Evolutionary conservation across 2,797 vertebrate genomes (phyloP).

Genomic region (Enteromius anoplus): DNA sequence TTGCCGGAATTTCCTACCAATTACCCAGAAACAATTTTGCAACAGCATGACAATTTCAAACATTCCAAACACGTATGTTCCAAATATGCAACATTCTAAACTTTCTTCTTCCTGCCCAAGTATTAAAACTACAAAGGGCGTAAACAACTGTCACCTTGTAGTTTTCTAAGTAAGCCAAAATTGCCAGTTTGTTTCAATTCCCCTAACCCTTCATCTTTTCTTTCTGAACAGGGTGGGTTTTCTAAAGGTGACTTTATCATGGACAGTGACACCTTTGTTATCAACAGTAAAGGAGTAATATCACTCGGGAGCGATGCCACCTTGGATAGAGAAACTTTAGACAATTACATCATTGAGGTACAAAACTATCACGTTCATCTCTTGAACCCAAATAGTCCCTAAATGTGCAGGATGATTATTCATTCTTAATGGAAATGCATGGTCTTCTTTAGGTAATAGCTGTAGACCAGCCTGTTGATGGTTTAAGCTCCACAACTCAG

Average conservation of each 20-base stretch:
- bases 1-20: not conserved
- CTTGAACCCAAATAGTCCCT: not conserved
- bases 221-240: constrained; percentile 75
- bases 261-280: constrained; percentile 71
- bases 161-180: not conserved
- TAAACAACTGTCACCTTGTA: not conserved
- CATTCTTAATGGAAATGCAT: not conserved
- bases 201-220: constrained; percentile 3
- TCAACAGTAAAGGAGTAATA: constrained; percentile 74
- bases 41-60: not conserved
- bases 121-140: not conserved
- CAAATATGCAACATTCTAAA: too few species aligned
- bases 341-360: constrained; percentile 76
- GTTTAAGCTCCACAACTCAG: constrained; percentile 74
- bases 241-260: constrained; percentile 74
- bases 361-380: not conserved
- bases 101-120: too few species aligned
- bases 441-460: constrained; percentile 73
- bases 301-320: constrained; percentile 68
- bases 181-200: not conserved
- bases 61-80: too few species aligned
- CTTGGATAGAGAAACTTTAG: constrained; percentile 78
- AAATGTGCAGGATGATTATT: not conserved
- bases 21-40: not conserved
- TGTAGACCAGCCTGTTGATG: constrained; percentile 69